Evolutionary conservation across 2,113 vertebrate genomes (phyloP).

Genomic region (Formicarius rufipectus): DNA sequence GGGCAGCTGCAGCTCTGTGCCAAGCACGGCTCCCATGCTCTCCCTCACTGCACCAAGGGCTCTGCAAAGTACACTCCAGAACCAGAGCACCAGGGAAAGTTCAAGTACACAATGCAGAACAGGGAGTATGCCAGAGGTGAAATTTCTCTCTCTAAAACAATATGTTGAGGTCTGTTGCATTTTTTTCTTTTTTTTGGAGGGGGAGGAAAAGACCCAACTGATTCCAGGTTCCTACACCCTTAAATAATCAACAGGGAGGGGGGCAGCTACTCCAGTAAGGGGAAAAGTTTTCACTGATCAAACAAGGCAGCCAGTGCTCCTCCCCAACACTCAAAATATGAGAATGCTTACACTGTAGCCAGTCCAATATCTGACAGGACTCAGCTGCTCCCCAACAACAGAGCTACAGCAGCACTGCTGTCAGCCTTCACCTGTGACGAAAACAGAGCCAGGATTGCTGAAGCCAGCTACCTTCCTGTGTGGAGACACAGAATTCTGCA

Average conservation of each 20-base stretch:
- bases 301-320: not conserved
- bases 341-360: not conserved
- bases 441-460: not conserved
- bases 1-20: not conserved
- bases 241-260: not conserved
- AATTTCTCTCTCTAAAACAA: not conserved
- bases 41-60: not conserved
- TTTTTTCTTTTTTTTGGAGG: not conserved
- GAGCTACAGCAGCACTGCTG: not conserved
- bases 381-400: not conserved
- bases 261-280: not conserved
- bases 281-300: not conserved
- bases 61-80: not conserved
- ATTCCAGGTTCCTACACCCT: not conserved
- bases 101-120: not conserved
- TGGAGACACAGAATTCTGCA: not conserved
- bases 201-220: not conserved
- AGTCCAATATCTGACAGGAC: not conserved
- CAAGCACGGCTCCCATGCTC: not conserved
- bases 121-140: not conserved
- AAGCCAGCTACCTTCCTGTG: not conserved
- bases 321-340: not conserved
- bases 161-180: not conserved
- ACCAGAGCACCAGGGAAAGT: not conserved
- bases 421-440: not conserved